phyloP scores from a whole-genome alignment of 2,797 vertebrate species.

The Acomys russatus region DNA sequence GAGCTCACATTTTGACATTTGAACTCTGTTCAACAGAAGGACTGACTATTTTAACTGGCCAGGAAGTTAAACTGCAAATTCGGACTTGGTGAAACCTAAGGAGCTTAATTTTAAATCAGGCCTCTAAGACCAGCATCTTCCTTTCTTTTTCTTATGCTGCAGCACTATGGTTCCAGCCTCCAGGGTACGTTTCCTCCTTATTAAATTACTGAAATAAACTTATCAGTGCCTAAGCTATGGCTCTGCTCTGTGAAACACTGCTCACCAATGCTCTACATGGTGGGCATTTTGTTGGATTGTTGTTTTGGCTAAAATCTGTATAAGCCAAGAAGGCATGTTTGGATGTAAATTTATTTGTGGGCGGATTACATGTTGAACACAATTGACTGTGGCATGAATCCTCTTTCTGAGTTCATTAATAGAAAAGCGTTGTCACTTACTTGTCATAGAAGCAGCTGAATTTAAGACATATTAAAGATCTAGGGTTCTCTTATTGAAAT shows the following conservation, averaged over 20 bases:
- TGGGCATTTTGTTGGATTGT: neutral
- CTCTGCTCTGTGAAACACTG: conserved; percentile 75
- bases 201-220: conserved; percentile 63
- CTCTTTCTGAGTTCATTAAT: conserved; percentile 85
- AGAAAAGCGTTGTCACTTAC: conserved; percentile 83
- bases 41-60: neutral
- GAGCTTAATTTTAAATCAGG: neutral
- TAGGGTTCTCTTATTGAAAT: conserved; percentile 85
- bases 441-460: conserved; percentile 85
- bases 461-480: conserved; percentile 87
- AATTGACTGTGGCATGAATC: conserved; percentile 84
- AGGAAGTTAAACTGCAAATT: conserved; percentile 10
- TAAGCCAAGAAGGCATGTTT: conserved; percentile 52
- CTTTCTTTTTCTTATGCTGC: neutral
- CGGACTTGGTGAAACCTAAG: neutral
- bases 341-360: conserved; percentile 60
- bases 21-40: conserved; percentile 49
- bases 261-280: neutral
- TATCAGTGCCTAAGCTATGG: conserved; percentile 47
- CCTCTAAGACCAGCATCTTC: neutral
- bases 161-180: neutral
- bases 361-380: conserved; percentile 79
- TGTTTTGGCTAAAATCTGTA: conserved; percentile 45
- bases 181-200: conserved; percentile 16
- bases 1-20: conserved; percentile 45